Conservation (phyloP, 2,888 invertebrate genomes). For the Folsomia manolachei region DNA sequence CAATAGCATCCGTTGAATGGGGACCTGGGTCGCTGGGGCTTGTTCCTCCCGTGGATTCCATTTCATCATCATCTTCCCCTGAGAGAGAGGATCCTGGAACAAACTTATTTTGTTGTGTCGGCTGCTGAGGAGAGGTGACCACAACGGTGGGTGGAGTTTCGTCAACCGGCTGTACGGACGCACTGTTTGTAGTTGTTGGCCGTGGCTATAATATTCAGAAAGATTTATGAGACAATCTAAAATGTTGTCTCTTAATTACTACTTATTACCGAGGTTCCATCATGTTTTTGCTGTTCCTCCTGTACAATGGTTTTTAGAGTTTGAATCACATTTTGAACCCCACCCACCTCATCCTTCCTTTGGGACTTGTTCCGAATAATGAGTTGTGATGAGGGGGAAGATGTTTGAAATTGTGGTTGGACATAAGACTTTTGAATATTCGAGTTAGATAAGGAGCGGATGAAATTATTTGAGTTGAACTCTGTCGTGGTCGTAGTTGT, state of each 20-base stretch:
- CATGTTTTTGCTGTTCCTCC: conserved; percentile 47
- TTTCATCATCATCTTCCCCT: conserved; percentile 44
- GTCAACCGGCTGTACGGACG: conserved; percentile 13
- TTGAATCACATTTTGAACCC: conserved; percentile 46
- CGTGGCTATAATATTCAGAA: too few relatives aligned
- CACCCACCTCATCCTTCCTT: conserved; percentile 33
- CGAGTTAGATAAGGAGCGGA: conserved; percentile 17
- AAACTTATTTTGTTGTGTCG: conserved; percentile 17
- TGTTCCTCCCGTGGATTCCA: conserved; percentile 24
- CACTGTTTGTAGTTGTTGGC: conserved; percentile 2
- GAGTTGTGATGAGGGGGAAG: background rate
- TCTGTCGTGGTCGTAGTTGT: background rate
- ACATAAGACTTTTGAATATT: background rate
- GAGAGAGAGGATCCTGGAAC: conserved; percentile 33
- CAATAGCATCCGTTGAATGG: conserved; percentile 34
- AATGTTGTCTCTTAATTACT: background rate
- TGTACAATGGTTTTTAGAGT: conserved; percentile 48
- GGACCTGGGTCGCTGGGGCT: conserved; percentile 28
- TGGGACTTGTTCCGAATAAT: conserved; percentile 20
- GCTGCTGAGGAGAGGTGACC: conserved; percentile 15
- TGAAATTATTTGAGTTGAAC: background rate
- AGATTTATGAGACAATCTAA: background rate
- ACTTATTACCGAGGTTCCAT: background rate
- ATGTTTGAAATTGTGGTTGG: too few relatives aligned
- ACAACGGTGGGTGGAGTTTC: conserved; percentile 15